Evolutionary conservation across 2,888 invertebrate genomes (phyloP), one percentile per base, ranked within the genome.

Genomic region (Oscheius sp.): DNA sequence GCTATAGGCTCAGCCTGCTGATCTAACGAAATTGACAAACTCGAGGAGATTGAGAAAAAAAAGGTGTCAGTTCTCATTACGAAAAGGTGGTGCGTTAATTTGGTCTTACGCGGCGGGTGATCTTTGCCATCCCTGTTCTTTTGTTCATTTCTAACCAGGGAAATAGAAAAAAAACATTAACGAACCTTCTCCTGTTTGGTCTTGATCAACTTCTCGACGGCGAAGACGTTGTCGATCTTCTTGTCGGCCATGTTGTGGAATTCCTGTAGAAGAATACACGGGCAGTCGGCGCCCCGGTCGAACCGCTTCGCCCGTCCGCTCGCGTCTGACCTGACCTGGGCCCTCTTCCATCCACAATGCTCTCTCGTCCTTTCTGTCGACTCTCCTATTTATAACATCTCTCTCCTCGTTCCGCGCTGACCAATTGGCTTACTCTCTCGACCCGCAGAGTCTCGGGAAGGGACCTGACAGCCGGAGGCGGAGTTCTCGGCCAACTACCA

Each of bases 191-290:
- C 60, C 35, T 59, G n/a, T 21, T 71, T 57, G 48, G 29, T 48
- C 53, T 72, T 72, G 50, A 75, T 63, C n/a, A 75, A 47, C 50
- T 65, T 68, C 33, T 75, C 75, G 33, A 75, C 75, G 53, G 72
- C 72, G 60, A 58, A 75, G 53, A 75, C 71, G 72, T 75, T 65
- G 63, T 58, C 63, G n/a, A 32, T 55, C 7, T 68, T 53, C 55
- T 37, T 53, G 37, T 68, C 68, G 53, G 68, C 35, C 68, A 68
- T 68, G 35, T 37, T 68, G 42, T 35, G 48, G 37, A 57, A 68
- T 68, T 68, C 42, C 68, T 68, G 11, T 55, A 33, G 55, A 53
- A 68, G 68, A 37, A n/a, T 21, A 35, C 68, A 53, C 55, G 55
- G 32, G 21, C 2, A 53, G 55, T 68, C 55, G 55, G 55, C 48